Evolutionary conservation across 2,113 vertebrate genomes (phyloP), one percentile per base, ranked within the genome.

Genomic region (Glareola pratincola): DNA sequence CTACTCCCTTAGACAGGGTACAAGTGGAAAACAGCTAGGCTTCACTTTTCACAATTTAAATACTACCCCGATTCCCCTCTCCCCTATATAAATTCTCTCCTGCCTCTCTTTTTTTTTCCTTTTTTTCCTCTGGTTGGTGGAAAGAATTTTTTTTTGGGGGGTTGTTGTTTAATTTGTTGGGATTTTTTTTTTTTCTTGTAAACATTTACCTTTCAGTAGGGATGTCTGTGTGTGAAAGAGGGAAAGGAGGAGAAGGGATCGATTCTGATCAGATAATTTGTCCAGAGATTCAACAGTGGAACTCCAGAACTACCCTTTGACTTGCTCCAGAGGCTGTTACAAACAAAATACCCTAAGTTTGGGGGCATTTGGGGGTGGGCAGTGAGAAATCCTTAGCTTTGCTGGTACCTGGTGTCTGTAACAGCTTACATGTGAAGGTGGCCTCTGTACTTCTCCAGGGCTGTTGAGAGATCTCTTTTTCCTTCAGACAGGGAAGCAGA

Each of bases 41-140:
- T 92, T 74, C 37, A 1, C n/a, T 92, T 59, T 32, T 77, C 71
- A 14, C 8, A 1, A 24, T 36, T 54, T 59, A 67, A 87, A 23
- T 57, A 30, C 36, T 53, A 39, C 4, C 15, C 21, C 13, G 21
- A 21, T 43, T 62, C 13, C 8, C 13, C 7, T 4, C 0, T 0
- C 26, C 13, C 8, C 22, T 50, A 4, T 76, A 71, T 53, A 53
- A 89, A 71, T 57, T n/a, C 4, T 62, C 4, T 57, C 15, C 16
- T 24, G 6, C 1, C 0, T 36, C 14, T 10, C 37, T 30, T 29
- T 10, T 9, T 20, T 30, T 37, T 12, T 8, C 30, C 10, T 22
- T 45, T 1, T 69, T 3, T 24, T 12, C 22, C 4, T n/a, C 4
- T 9, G 23, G 22, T 41, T 14, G 59, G 34, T 29, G 5, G 3